phyloP scores from a whole-genome alignment of 2,113 vertebrate genomes.

The Cebus imitator region DNA sequence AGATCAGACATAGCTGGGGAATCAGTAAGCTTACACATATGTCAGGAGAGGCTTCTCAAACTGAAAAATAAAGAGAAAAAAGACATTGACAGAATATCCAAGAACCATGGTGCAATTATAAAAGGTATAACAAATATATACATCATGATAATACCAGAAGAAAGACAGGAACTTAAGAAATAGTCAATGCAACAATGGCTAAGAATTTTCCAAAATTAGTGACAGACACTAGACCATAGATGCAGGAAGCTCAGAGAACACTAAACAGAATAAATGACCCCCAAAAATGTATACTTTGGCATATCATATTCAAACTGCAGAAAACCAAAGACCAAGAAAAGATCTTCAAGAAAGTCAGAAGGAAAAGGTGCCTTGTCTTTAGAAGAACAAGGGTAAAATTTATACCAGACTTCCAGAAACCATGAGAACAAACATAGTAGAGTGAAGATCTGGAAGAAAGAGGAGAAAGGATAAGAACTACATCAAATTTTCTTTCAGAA shows the following conservation, averaged over 20 bases:
- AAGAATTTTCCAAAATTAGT: background rate
- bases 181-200: background rate
- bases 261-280: background rate
- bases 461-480: background rate
- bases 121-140: background rate
- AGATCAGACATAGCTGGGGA: background rate
- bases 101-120: background rate
- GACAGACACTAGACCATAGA: background rate
- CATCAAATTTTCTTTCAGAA: background rate
- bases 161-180: background rate
- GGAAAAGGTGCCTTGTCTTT: background rate
- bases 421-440: background rate
- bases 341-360: background rate
- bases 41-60: background rate
- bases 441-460: background rate
- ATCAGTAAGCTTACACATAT: background rate
- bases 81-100: background rate
- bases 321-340: background rate
- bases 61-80: background rate
- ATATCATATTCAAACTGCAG: background rate
- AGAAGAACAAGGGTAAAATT: background rate
- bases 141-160: background rate
- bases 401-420: background rate
- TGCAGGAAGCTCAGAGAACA: background rate
- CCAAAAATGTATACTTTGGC: background rate